Conservation (phyloP, 1,140 invertebrate species). For the Hesperophylax magnus region DNA sequence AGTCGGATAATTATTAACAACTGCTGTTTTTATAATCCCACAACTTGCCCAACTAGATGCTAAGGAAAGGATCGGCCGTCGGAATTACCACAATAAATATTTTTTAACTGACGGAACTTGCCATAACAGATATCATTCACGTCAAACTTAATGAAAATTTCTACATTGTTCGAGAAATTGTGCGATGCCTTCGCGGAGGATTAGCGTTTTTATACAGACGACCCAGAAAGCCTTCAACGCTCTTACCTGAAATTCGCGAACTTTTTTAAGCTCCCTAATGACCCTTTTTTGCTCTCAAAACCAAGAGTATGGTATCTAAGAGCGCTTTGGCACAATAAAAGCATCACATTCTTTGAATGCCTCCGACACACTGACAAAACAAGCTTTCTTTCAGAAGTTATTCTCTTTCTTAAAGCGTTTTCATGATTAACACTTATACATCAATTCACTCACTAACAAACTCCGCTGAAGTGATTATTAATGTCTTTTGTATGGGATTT, state of each 20-base stretch:
- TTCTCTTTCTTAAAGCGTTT: too few species aligned
- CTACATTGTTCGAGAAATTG: conserved; percentile 17
- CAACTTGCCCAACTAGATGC: too few species aligned
- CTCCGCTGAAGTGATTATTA: too few species aligned
- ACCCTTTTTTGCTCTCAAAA: conserved; percentile 18
- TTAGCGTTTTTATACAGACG: conserved; percentile 5
- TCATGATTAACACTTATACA: too few species aligned
- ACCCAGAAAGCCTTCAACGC: conserved; percentile 8
- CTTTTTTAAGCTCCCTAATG: conserved; percentile 29
- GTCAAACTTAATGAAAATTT: conserved; percentile 22
- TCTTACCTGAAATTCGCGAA: conserved; percentile 24
- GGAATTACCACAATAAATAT: conserved; percentile 11
- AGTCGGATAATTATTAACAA: too few species aligned
- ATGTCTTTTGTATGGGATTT: too few species aligned
- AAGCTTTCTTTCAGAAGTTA: too few species aligned
- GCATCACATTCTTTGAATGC: not conserved
- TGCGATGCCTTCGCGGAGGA: not conserved
- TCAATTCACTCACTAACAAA: too few species aligned
- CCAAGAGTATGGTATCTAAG: conserved; percentile 9
- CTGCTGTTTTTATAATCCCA: too few species aligned
- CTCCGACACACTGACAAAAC: not conserved
- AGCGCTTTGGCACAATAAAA: conserved; percentile 21
- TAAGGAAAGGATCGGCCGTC: not conserved
- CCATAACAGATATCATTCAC: conserved; percentile 21
- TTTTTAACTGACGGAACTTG: not conserved